Evolutionary conservation across 2,888 invertebrate species (phyloP).

Genomic region (Spisula solida): DNA sequence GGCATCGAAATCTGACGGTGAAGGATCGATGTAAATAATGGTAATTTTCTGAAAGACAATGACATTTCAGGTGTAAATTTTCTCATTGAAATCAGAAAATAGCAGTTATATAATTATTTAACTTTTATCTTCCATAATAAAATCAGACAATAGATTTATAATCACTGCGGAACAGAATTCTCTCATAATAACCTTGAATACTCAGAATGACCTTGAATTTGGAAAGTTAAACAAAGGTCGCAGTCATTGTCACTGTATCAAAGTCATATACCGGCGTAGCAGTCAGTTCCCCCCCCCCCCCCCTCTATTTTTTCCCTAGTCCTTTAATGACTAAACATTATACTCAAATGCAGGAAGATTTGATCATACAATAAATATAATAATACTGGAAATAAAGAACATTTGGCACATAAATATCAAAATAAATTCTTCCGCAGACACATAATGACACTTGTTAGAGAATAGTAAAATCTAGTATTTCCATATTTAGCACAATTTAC

Average conservation of each 20-base stretch:
- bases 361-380: not conserved
- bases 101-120: not conserved
- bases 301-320: too few relatives aligned
- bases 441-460: not conserved
- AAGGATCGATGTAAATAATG: constrained; percentile 98
- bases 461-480: not conserved
- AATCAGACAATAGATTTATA: not conserved
- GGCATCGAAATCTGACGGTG: constrained; percentile 99
- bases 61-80: not conserved
- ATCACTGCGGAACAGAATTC: not conserved
- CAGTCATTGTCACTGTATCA: not conserved
- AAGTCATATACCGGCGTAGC: not conserved
- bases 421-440: not conserved
- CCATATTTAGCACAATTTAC: too few relatives aligned
- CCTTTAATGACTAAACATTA: not conserved
- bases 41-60: constrained; percentile 90
- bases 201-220: too few relatives aligned
- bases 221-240: not conserved
- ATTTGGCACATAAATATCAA: not conserved
- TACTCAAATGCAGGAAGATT: not conserved
- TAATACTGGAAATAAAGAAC: not conserved
- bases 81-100: not conserved
- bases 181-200: not conserved
- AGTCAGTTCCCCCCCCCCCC: too few relatives aligned
- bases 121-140: not conserved